phyloP scores from a whole-genome alignment of 2,113 vertebrate species.

The Mormoops blainvillei region DNA sequence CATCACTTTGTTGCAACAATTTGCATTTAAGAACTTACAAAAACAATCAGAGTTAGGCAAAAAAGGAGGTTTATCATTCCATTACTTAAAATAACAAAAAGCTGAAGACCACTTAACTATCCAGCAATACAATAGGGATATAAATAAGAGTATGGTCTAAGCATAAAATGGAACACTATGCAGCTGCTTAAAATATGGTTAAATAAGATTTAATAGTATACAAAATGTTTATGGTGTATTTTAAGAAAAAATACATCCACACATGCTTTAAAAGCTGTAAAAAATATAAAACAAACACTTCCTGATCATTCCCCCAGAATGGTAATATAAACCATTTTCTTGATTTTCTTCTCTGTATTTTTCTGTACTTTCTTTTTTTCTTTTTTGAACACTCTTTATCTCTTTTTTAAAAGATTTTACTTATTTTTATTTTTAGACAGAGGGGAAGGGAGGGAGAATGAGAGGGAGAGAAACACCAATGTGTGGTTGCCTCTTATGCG shows the following conservation, averaged over 20 bases:
- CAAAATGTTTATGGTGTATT: background rate
- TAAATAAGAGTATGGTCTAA: background rate
- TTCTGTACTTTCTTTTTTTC: background rate
- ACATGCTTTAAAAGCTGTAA: background rate
- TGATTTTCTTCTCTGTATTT: conserved; percentile 3
- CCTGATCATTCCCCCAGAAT: background rate
- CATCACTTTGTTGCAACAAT: background rate
- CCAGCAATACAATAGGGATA: background rate
- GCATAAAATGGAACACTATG: background rate
- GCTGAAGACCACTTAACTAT: background rate
- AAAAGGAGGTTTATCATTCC: background rate
- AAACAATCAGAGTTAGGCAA: background rate
- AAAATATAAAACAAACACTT: background rate
- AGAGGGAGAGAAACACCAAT: no score
- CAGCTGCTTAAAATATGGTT: background rate
- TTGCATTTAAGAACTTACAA: background rate
- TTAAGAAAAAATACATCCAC: background rate
- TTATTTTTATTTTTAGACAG: no score
- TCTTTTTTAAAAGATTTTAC: no score
- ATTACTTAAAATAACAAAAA: background rate
- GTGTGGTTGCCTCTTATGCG: no score
- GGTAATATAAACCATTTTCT: background rate
- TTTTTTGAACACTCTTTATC: no score
- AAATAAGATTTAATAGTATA: background rate
- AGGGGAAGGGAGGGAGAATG: no score